Evolutionary conservation across 2,888 invertebrate species (phyloP).

Genomic region (Parnassius mnemosyne): DNA sequence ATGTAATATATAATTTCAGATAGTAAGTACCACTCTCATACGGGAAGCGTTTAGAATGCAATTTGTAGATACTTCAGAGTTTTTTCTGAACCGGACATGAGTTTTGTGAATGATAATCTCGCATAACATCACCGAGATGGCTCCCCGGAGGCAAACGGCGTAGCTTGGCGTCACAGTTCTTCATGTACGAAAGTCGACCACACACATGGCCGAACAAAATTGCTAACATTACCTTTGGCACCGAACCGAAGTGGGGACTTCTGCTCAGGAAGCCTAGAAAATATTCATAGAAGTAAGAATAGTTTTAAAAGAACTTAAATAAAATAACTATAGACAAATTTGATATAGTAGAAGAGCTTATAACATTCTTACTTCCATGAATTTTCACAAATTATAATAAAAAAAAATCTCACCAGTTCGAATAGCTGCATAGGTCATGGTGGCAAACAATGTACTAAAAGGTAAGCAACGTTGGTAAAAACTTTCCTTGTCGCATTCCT

Average conservation of each 20-base stretch:
- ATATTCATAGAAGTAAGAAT: conserved; percentile 73
- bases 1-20: too few relatives aligned
- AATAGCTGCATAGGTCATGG: conserved; percentile 83
- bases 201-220: conserved; percentile 84
- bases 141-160: conserved; percentile 85
- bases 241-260: conserved; percentile 83
- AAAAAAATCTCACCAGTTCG: conserved; percentile 76
- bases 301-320: conserved; percentile 6
- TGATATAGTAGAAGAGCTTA: neutral
- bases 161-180: conserved; percentile 86
- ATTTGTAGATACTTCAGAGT: too few relatives aligned
- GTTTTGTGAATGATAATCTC: conserved; percentile 60
- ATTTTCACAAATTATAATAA: conserved; percentile 35
- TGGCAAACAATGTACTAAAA: conserved; percentile 82
- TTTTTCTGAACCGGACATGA: neutral
- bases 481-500: conserved; percentile 89
- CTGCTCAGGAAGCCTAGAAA: conserved; percentile 77
- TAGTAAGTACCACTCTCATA: too few relatives aligned
- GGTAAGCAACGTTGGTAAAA: conserved; percentile 89
- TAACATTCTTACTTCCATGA: conserved; percentile 66
- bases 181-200: conserved; percentile 88
- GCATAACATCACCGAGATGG: conserved; percentile 83
- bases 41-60: too few relatives aligned
- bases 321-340: conserved; percentile 9
- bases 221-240: conserved; percentile 84